Base-by-base conservation (phyloP, 1,140 invertebrate species). In the Drosophila murphyi region DNA sequence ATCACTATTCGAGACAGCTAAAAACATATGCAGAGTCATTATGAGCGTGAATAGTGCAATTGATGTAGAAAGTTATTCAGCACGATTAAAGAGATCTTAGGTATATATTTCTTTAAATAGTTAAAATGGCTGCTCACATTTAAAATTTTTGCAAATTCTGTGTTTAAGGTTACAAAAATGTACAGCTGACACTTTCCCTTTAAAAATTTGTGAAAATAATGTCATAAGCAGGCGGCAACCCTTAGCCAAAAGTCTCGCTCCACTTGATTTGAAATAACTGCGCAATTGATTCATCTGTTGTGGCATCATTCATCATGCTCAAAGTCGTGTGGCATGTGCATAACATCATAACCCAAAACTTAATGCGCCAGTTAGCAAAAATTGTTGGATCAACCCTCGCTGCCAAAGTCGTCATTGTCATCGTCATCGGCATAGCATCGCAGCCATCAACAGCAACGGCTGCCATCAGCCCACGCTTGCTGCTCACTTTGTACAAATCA, bases 301-400 rank as follows among this genome's bases (percentile, higher is more conserved):
- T 12, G 35, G 52, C 67, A 39, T 73, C 79, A 76, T 79, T 75
- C 61, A 86, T 88, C 83, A 79, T 64, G 45, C 54, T 56, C 39
- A 29, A 35, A 57, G 41, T 51, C 48, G 39, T 64, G 28, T 28
- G 57, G n/a, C 37, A 43, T 6, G 32, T 43, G 34, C 34, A 10
- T n/a, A 45, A 45, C 56, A 72, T 65, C 77, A 48, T 71, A 79
- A 80, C 59, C 48, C 71, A 75, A 71, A 60, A 74, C 71, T 20
- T 45, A 50, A 34, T 31, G 34, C 20, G 39, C 3, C 39, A 41
- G 20, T 20, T 20, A 41, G 39, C 57, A 51, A 56, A 6, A 72
- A 82, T 62, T 87, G 75, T 65, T 76, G 43, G 32, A 55, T 41
- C 80, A 69, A 86, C 82, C 82, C 82, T 86, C 79, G 75, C 20